These are phyloP conservation scores for Spea multiplicata DNA, from an alignment of 2,113 vertebrate genomes.

Conservation along the genomic window DNA sequence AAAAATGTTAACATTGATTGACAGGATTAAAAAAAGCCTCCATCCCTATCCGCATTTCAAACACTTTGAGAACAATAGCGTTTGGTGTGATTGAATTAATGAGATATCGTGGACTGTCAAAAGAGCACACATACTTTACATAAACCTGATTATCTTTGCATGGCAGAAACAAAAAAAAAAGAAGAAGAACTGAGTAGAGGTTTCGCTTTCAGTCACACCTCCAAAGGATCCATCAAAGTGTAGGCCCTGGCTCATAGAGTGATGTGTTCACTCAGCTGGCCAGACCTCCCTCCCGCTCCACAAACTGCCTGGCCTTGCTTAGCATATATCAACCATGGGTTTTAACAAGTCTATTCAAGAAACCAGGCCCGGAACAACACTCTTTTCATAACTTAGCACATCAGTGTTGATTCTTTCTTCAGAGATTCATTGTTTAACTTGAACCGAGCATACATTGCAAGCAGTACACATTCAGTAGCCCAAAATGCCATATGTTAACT, in stretches of 20 bases:
- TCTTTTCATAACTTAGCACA: constrained; percentile 76
- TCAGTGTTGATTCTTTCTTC: constrained; percentile 67
- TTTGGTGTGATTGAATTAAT: constrained; percentile 99
- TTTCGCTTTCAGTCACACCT: constrained; percentile 78
- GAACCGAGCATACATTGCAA: constrained; percentile 72
- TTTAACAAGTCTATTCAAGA: constrained; percentile 95
- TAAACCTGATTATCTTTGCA: constrained; percentile 99
- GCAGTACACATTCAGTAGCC: constrained; percentile 66
- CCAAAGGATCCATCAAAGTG: constrained; percentile 81
- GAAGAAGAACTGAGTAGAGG: constrained; percentile 68
- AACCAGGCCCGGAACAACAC: constrained; percentile 72
- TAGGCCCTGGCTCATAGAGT: constrained; percentile 69
- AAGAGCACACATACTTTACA: constrained; percentile 99
- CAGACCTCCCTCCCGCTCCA: constrained; percentile 71
- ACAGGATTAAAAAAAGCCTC: constrained; percentile 94
- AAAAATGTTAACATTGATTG: constrained; percentile 99
- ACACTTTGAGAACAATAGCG: constrained; percentile 97
- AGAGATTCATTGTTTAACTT: constrained; percentile 71
- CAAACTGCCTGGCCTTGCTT: constrained; percentile 72
- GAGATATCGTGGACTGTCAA: constrained; percentile 97
- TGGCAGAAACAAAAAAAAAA: constrained; percentile 89
- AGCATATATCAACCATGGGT: constrained; percentile 83
- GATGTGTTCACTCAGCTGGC: constrained; percentile 74
- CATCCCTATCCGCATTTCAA: constrained; percentile 95
- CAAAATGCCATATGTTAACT: constrained; percentile 66